A percentile compares a stretch with the other conserved stretches of the same genome.
phyloP scores from a whole-genome alignment of 2,113 vertebrate species.

The Galeopterus variegatus region DNA sequence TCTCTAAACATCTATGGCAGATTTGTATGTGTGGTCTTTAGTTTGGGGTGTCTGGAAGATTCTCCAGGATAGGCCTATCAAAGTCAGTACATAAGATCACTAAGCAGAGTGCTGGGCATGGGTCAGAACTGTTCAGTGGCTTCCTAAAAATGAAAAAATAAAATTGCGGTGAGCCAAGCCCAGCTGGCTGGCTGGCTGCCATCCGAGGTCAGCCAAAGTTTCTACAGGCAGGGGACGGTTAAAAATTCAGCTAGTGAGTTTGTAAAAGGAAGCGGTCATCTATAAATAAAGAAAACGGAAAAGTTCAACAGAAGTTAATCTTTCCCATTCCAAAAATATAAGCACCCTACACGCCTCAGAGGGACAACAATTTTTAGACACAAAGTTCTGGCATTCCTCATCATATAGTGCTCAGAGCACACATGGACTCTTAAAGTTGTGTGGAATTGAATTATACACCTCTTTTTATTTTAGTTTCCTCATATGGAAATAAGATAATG shows the following conservation, averaged over 20 bases:
- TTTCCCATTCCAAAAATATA: background rate
- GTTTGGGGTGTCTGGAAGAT: background rate
- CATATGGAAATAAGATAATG: background rate
- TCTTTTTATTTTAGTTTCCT: background rate
- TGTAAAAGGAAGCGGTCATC: background rate
- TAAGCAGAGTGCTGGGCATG: background rate
- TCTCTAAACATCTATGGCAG: constrained; percentile 7
- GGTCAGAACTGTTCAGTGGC: background rate
- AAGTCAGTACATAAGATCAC: background rate
- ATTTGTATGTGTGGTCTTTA: background rate
- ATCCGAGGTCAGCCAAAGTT: background rate
- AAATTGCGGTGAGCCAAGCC: background rate
- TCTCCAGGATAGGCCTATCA: background rate
- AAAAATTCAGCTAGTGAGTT: background rate
- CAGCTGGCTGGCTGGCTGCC: background rate
- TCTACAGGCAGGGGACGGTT: background rate
- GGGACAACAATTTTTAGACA: background rate
- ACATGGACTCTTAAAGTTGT: background rate
- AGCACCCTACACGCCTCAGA: background rate
- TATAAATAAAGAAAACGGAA: constrained; percentile 25
- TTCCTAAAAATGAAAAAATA: background rate
- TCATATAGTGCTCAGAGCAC: background rate
- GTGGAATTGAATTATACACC: background rate
- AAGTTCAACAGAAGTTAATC: background rate
- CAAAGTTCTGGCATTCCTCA: background rate